phyloP scores from a whole-genome alignment of 2,797 vertebrate species.

The Macropus fuliginosus region DNA sequence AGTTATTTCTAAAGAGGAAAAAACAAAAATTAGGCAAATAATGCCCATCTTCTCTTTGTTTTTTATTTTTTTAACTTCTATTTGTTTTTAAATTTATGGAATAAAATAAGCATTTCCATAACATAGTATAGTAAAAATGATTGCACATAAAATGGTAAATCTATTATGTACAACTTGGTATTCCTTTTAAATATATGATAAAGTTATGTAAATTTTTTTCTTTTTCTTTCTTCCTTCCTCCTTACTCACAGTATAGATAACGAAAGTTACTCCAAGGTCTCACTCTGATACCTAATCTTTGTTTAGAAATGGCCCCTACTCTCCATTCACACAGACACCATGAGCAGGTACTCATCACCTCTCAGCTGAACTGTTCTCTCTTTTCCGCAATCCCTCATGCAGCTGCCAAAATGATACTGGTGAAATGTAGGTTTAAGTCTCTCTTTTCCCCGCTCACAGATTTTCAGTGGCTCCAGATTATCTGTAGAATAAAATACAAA shows the following conservation, averaged over 20 bases:
- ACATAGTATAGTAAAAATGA: too few relatives aligned
- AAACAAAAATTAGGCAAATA: not conserved
- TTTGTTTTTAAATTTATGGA: too few relatives aligned
- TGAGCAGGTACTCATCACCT: not conserved
- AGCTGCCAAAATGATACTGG: not conserved
- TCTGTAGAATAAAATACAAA: not conserved
- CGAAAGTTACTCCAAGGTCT: not conserved
- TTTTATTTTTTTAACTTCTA: not conserved
- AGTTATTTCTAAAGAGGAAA: not conserved
- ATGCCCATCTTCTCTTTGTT: not conserved
- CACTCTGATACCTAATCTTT: not conserved
- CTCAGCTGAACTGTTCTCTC: not conserved
- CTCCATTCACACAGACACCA: not conserved
- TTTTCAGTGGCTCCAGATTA: not conserved
- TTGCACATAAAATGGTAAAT: not conserved
- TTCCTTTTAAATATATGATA: not conserved
- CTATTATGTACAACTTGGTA: not conserved
- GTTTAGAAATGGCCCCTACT: not conserved
- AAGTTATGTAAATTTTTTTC: not conserved
- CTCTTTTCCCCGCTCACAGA: not conserved
- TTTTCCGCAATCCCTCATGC: not conserved
- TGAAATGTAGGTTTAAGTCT: not conserved
- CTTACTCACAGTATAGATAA: not conserved
- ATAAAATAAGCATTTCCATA: too few relatives aligned
- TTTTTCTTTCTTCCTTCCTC: not conserved